These are phyloP conservation scores for Podarcis lilfordi DNA, from an alignment of 2,797 vertebrate species.

Conservation along the genomic window DNA sequence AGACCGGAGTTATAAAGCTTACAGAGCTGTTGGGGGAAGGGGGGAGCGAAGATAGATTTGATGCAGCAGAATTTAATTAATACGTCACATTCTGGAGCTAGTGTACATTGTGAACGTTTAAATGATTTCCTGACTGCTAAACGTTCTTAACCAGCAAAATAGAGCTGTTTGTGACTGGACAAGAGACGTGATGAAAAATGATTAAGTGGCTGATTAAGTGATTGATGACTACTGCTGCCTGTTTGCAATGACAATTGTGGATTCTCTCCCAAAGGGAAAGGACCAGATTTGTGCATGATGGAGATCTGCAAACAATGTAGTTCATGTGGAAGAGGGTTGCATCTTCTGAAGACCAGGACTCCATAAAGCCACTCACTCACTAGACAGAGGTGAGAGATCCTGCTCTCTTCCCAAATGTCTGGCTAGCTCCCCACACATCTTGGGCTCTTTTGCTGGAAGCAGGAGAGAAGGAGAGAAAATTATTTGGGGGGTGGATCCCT, in stretches of 20 bases:
- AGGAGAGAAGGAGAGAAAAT: too few species aligned
- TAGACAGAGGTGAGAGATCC: too few species aligned
- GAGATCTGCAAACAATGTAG: neutral
- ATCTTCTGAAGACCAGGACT: neutral
- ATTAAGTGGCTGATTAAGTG: neutral
- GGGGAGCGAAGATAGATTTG: neutral
- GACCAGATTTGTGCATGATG: neutral
- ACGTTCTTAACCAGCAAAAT: neutral
- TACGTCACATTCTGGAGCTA: constrained; percentile 39
- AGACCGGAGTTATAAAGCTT: neutral
- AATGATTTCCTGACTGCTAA: constrained; percentile 51
- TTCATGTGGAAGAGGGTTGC: neutral
- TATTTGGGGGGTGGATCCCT: too few species aligned
- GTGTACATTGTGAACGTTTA: constrained; percentile 42
- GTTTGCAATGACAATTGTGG: neutral
- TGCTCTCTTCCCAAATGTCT: too few species aligned
- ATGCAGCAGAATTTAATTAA: constrained; percentile 41
- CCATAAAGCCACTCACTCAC: neutral
- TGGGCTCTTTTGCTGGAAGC: too few species aligned
- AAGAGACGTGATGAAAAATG: constrained; percentile 18
- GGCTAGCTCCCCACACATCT: too few species aligned
- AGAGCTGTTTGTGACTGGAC: neutral
- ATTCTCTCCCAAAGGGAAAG: neutral
- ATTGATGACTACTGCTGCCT: neutral
- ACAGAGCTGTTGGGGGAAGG: neutral